Conservation (phyloP, 23 tunicate genomes). For the Phallusia fumigata region DNA sequence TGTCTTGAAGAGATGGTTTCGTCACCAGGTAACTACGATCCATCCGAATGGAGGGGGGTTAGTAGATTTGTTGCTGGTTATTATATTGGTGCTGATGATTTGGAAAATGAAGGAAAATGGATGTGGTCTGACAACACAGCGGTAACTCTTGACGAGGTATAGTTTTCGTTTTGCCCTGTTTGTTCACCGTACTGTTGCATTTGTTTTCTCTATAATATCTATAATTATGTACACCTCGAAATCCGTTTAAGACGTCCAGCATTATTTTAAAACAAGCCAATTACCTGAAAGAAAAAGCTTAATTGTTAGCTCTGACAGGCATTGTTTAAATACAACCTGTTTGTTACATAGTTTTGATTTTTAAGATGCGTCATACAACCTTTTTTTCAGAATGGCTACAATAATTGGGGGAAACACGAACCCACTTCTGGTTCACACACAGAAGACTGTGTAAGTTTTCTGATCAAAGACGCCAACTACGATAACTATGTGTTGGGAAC, state of each 20-base stretch:
- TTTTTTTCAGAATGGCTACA: not conserved
- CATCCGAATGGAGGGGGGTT: not conserved
- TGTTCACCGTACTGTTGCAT: too few species aligned
- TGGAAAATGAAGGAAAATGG: not conserved
- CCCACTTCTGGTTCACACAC: not conserved
- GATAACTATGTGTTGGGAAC: not conserved
- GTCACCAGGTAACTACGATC: not conserved
- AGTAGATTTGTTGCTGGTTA: not conserved
- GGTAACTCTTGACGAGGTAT: not conserved
- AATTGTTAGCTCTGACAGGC: too few species aligned
- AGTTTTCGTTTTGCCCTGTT: too few species aligned
- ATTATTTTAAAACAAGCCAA: too few species aligned
- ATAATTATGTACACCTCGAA: too few species aligned
- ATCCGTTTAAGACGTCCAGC: too few species aligned
- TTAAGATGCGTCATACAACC: too few species aligned
- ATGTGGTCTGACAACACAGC: not conserved
- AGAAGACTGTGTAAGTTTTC: not conserved
- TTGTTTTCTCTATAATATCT: too few species aligned
- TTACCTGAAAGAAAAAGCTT: too few species aligned
- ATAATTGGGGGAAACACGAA: slow-evolving; percentile 3
- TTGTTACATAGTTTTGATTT: too few species aligned
- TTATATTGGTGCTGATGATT: slow-evolving; percentile 12
- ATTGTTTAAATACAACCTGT: too few species aligned
- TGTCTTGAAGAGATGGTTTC: slow-evolving; percentile 16
- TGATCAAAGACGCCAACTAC: not conserved